These are phyloP conservation scores for Phalacrocorax carbo DNA, from an alignment of 2,113 vertebrate genomes.

Conservation along the genomic window DNA sequence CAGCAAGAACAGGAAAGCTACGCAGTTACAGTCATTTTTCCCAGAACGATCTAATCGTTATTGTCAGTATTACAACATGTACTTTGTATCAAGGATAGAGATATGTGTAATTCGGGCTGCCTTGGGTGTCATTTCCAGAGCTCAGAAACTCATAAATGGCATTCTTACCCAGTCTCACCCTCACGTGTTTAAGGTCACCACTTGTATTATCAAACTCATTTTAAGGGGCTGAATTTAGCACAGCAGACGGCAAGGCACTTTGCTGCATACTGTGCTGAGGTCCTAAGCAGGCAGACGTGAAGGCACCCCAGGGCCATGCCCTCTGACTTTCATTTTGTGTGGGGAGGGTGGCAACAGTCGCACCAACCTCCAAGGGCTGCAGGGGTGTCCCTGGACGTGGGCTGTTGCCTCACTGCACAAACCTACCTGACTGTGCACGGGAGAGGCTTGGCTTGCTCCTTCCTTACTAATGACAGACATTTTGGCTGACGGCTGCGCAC, in stretches of 20 bases:
- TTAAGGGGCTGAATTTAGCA: background rate
- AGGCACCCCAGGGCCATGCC: background rate
- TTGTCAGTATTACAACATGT: background rate
- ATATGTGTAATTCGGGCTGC: background rate
- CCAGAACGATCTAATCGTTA: background rate
- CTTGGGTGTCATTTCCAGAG: background rate
- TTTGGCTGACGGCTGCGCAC: background rate
- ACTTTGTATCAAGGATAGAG: background rate
- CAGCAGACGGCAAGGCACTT: background rate
- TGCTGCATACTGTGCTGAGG: rapidly evolving
- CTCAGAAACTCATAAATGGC: background rate
- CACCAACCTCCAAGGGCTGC: background rate
- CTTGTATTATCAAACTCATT: background rate
- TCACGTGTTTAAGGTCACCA: background rate
- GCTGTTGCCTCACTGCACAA: background rate
- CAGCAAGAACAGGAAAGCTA: background rate
- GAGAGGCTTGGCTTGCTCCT: background rate
- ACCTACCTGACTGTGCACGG: rapidly evolving
- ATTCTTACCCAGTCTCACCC: background rate
- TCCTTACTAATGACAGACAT: background rate
- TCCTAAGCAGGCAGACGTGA: rapidly evolving
- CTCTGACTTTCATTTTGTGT: background rate
- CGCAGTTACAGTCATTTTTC: rapidly evolving
- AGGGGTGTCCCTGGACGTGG: background rate
- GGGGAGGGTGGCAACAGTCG: background rate